These are phyloP conservation scores for Nudaria mundana DNA, from an alignment of 2,888 invertebrate genomes.

Conservation along the genomic window DNA sequence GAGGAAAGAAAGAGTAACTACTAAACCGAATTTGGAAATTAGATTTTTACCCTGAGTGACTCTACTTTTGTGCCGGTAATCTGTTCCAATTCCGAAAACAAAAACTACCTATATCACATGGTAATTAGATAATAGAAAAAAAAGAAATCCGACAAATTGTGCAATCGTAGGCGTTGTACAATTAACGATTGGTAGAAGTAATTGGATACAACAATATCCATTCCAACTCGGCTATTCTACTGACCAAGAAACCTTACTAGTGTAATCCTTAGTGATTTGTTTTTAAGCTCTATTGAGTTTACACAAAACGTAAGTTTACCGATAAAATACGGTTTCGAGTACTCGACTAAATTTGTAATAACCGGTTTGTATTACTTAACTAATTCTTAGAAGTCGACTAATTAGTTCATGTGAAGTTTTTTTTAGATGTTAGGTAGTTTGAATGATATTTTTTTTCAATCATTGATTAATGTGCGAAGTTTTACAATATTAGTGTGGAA, in stretches of 20 bases:
- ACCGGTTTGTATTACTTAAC: slow-evolving; percentile 5
- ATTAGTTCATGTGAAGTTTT: slow-evolving; percentile 7
- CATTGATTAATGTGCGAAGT: too few species aligned
- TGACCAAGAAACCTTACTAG: slow-evolving; percentile 36
- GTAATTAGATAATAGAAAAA: neutral
- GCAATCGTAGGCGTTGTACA: slow-evolving; percentile 40
- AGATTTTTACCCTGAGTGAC: too few species aligned
- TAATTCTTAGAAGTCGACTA: slow-evolving; percentile 7
- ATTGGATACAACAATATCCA: slow-evolving; percentile 29
- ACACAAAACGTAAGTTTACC: slow-evolving; percentile 28
- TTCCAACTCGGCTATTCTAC: slow-evolving; percentile 18
- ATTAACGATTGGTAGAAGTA: slow-evolving; percentile 30
- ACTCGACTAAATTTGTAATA: slow-evolving; percentile 6
- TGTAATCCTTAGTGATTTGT: slow-evolving; percentile 35
- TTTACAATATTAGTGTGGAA: too few species aligned
- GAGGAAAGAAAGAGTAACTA: too few species aligned
- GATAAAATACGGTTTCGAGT: slow-evolving; percentile 15
- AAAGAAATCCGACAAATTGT: slow-evolving; percentile 37
- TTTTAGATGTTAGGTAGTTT: slow-evolving; percentile 4
- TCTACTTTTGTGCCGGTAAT: too few species aligned
- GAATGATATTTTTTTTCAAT: too few species aligned
- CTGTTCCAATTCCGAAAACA: too few species aligned
- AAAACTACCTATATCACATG: too few species aligned
- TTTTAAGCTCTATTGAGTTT: slow-evolving; percentile 37
- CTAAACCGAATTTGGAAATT: too few species aligned